These are phyloP conservation scores for Anguilla megastoma DNA, from an alignment of 2,797 vertebrate species.

Conservation along the genomic window DNA sequence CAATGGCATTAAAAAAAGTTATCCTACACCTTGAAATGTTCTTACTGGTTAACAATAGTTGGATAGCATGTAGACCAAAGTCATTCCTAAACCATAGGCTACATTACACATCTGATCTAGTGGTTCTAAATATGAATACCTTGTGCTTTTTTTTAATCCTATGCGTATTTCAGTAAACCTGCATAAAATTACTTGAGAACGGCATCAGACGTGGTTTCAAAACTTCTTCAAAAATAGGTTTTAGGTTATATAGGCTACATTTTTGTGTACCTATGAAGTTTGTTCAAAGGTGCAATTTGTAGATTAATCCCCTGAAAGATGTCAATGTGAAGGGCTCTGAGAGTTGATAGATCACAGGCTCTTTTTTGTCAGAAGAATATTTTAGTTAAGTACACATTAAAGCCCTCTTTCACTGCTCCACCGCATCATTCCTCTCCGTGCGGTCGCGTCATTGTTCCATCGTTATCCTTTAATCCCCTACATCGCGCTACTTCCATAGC, in stretches of 20 bases:
- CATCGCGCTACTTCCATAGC: slow-evolving; percentile 19
- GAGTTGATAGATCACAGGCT: slow-evolving; percentile 23
- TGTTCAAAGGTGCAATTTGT: slow-evolving; percentile 7
- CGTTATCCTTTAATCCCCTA: slow-evolving; percentile 16
- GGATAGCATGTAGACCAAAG: not conserved
- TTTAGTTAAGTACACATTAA: slow-evolving; percentile 11
- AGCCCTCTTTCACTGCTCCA: not conserved
- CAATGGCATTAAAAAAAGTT: not conserved
- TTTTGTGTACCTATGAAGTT: not conserved
- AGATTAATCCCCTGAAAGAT: slow-evolving; percentile 20
- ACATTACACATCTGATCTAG: not conserved
- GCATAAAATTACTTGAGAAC: not conserved
- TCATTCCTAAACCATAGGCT: not conserved
- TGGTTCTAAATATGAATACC: not conserved
- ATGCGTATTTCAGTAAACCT: not conserved
- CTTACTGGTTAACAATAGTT: not conserved
- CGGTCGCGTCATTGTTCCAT: slow-evolving; percentile 4
- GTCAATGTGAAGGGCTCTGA: not conserved
- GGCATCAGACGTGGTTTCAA: not conserved
- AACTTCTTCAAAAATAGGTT: not conserved
- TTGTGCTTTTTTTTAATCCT: not conserved
- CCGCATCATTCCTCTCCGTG: not conserved
- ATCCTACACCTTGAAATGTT: not conserved
- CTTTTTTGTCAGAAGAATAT: slow-evolving; percentile 6
- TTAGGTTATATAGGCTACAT: not conserved